phyloP scores from a whole-genome alignment of 2,797 vertebrate species.

The Fistularia commersonii region DNA sequence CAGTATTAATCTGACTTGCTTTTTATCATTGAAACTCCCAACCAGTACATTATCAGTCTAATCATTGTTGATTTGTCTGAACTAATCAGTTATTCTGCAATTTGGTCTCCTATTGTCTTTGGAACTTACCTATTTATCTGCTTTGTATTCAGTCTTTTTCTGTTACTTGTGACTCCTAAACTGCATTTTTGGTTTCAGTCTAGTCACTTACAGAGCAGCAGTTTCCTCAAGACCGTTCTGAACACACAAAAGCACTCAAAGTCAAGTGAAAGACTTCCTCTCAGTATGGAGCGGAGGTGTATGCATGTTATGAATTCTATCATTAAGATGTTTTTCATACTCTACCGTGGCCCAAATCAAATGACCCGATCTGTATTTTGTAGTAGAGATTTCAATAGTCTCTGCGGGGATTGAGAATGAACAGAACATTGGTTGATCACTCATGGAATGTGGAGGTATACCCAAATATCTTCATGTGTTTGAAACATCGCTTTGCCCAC shows the following conservation, averaged over 20 bases:
- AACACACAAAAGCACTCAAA: slow-evolving; percentile 26
- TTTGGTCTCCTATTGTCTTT: slow-evolving; percentile 12
- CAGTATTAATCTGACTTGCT: slow-evolving; percentile 12
- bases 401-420: slow-evolving; percentile 1
- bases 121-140: neutral
- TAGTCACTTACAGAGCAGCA: slow-evolving; percentile 16
- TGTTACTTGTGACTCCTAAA: slow-evolving; percentile 9
- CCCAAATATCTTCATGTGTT: slow-evolving; percentile 15
- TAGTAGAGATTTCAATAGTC: slow-evolving; percentile 6
- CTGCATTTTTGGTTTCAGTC: slow-evolving; percentile 7
- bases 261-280: slow-evolving; percentile 7
- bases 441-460: slow-evolving; percentile 8
- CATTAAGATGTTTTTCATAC: slow-evolving; percentile 4
- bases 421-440: neutral
- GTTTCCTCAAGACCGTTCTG: slow-evolving; percentile 6
- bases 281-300: slow-evolving; percentile 1
- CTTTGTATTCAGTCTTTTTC: slow-evolving; percentile 17
- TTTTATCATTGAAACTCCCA: slow-evolving; percentile 13
- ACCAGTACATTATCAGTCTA: slow-evolving; percentile 18
- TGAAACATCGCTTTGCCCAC: slow-evolving; percentile 23
- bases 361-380: neutral
- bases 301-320: neutral
- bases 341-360: slow-evolving; percentile 1
- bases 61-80: slow-evolving; percentile 17
- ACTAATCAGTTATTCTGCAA: slow-evolving; percentile 19